A percentile compares a stretch with the other conserved stretches of the same genome.
Evolutionary conservation across 2,888 invertebrate species (phyloP).

Genomic region (Biston betularia): DNA sequence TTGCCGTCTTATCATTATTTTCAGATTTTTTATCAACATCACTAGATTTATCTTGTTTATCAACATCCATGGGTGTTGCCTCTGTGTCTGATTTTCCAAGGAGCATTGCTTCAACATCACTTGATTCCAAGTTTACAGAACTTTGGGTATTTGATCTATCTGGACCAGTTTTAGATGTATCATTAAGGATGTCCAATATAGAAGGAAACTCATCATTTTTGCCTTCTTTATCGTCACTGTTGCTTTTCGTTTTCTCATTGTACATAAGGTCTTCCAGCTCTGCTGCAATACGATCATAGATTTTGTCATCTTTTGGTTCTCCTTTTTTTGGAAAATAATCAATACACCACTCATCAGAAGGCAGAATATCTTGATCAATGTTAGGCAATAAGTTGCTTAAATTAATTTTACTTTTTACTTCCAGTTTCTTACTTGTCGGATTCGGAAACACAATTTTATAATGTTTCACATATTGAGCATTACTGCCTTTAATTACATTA

Average conservation of each 20-base stretch:
- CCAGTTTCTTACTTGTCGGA: constrained; percentile 60
- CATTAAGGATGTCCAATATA: constrained; percentile 81
- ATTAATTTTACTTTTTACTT: constrained; percentile 59
- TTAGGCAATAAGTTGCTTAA: constrained; percentile 68
- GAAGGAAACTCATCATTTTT: constrained; percentile 79
- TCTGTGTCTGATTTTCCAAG: constrained; percentile 66
- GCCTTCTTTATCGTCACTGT: constrained; percentile 65
- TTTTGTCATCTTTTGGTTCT: constrained; percentile 78
- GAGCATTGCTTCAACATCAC: constrained; percentile 81
- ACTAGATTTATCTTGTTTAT: constrained; percentile 59
- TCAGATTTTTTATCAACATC: constrained; percentile 53
- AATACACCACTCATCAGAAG: constrained; percentile 78
- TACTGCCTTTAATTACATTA: constrained; percentile 57
- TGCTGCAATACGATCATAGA: constrained; percentile 82
- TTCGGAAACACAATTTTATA: constrained; percentile 74
- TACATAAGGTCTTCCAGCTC: constrained; percentile 82
- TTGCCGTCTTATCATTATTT: constrained; percentile 26
- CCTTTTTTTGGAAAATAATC: constrained; percentile 77
- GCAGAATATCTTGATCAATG: constrained; percentile 69
- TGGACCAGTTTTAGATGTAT: constrained; percentile 56
- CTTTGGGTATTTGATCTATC: constrained; percentile 58
- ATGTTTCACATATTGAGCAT: constrained; percentile 58
- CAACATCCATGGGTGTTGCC: constrained; percentile 66
- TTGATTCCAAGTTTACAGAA: constrained; percentile 68
- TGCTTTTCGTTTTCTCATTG: constrained; percentile 67